Conservation (phyloP, 2,888 invertebrate species). For the Cephus pulcher region DNA sequence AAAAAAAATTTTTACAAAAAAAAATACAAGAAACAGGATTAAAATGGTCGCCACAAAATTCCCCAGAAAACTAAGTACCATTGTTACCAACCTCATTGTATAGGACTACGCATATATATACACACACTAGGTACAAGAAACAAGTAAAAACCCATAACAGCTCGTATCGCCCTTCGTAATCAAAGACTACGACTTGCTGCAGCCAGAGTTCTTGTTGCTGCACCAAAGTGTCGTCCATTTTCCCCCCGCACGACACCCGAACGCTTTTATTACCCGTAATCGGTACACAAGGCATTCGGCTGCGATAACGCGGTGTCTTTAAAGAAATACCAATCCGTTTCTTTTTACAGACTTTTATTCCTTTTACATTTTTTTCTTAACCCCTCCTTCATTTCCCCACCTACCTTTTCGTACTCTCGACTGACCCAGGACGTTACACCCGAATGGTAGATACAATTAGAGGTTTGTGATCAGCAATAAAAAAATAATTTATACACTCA, state of each 20-base stretch:
- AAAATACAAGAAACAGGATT: not conserved
- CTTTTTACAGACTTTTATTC: too few species aligned
- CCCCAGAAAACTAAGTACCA: not conserved
- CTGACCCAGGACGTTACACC: too few species aligned
- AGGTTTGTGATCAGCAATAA: too few species aligned
- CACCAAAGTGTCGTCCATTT: constrained; percentile 49
- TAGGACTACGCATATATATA: not conserved
- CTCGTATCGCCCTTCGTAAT: constrained; percentile 45
- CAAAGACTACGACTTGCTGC: constrained; percentile 31
- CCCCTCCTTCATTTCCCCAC: too few species aligned
- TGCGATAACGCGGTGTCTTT: constrained; percentile 57
- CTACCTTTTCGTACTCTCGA: too few species aligned
- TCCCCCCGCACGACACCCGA: constrained; percentile 54
- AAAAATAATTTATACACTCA: too few species aligned
- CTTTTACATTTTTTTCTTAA: too few species aligned
- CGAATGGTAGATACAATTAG: too few species aligned
- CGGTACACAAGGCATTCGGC: constrained; percentile 47
- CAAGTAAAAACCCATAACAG: not conserved
- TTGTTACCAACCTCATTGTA: not conserved
- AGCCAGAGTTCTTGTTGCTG: constrained; percentile 39
- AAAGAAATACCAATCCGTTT: constrained; percentile 52
- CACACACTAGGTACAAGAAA: too few species aligned
- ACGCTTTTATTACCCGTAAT: constrained; percentile 63
- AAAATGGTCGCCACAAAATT: not conserved
- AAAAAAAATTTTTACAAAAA: not conserved